phyloP scores from a whole-genome alignment of 2,888 invertebrate genomes.

The Pheosia tremula region DNA sequence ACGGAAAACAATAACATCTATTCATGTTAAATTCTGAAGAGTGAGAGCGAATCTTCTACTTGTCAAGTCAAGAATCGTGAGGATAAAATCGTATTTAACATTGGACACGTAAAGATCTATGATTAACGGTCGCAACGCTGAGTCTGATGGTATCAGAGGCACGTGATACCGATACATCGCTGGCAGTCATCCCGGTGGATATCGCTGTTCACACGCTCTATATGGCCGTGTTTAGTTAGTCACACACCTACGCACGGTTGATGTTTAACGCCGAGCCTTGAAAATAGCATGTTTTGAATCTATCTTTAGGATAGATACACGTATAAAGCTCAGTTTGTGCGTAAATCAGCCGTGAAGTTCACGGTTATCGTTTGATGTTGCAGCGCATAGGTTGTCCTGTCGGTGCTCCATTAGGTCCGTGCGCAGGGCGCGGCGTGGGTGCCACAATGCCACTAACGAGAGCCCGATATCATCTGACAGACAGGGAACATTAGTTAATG shows the following conservation, averaged over 20 bases:
- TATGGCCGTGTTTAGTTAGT: conserved; percentile 56
- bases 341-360: conserved; percentile 54
- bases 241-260: conserved; percentile 63
- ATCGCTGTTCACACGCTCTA: conserved; percentile 69
- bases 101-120: conserved; percentile 61
- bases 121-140: conserved; percentile 58
- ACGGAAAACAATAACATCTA: conserved; percentile 67
- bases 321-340: conserved; percentile 13
- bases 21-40: conserved; percentile 63
- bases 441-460: conserved; percentile 79
- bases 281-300: conserved; percentile 30
- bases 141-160: conserved; percentile 65
- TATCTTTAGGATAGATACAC: conserved; percentile 14
- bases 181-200: conserved; percentile 47
- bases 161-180: conserved; percentile 71
- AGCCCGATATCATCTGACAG: conserved; percentile 73
- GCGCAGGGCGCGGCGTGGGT: conserved; percentile 62
- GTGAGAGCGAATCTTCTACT: conserved; percentile 56
- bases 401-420: conserved; percentile 63
- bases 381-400: conserved; percentile 66
- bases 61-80: conserved; percentile 1
- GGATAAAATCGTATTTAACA: conserved; percentile 43
- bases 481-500: conserved; percentile 72
- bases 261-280: conserved; percentile 45
- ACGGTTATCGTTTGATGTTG: conserved; percentile 58